These are phyloP conservation scores for Apolygus lucorum DNA, from an alignment of 1,140 invertebrate species.

Conservation along the genomic window DNA sequence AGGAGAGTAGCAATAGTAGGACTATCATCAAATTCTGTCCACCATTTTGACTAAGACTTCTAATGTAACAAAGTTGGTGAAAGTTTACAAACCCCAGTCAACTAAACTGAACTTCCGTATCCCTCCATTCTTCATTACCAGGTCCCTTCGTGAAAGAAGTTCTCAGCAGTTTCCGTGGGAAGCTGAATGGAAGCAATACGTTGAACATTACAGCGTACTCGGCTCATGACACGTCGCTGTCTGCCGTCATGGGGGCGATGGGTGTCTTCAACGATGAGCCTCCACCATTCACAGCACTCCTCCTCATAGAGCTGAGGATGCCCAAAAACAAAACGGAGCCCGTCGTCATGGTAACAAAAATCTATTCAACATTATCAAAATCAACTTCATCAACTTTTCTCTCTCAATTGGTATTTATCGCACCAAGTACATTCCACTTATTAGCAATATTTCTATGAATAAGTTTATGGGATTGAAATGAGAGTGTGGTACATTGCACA, in stretches of 20 bases:
- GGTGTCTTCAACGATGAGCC: background rate
- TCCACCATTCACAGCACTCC: background rate
- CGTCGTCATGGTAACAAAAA: background rate
- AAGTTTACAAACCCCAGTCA: too few relatives aligned
- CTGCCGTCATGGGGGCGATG: background rate
- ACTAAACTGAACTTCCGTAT: too few relatives aligned
- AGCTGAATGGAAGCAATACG: background rate
- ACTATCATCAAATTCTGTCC: too few relatives aligned
- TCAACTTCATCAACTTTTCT: background rate
- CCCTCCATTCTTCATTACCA: background rate
- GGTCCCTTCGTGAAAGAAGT: background rate
- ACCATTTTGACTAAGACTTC: too few relatives aligned
- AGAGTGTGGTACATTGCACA: too few relatives aligned
- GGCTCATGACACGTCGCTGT: background rate
- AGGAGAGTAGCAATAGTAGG: too few relatives aligned
- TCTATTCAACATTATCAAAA: too few relatives aligned
- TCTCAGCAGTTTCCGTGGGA: background rate
- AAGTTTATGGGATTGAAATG: too few relatives aligned
- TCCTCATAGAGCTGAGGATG: background rate
- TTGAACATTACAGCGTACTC: background rate
- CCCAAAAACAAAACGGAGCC: background rate
- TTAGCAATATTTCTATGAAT: background rate
- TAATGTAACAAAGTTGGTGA: too few relatives aligned
- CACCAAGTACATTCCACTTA: background rate
- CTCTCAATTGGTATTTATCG: background rate